phyloP scores from a whole-genome alignment of 1,140 invertebrate genomes.

The Saccostrea cuccullata region DNA sequence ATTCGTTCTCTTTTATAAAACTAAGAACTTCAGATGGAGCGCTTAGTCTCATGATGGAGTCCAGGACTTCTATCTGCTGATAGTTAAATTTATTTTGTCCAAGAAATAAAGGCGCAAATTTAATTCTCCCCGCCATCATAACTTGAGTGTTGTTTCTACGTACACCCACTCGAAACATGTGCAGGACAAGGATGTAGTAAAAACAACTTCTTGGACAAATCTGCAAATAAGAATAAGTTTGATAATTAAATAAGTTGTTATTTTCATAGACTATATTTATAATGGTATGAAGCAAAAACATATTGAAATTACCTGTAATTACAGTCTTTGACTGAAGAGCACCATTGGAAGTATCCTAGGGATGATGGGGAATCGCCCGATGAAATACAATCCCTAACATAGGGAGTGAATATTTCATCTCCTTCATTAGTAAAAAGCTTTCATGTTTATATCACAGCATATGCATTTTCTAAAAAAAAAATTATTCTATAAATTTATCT shows the following conservation, averaged over 20 bases:
- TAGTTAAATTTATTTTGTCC: constrained; percentile 28
- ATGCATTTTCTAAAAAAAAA: not conserved
- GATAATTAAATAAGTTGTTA: no score
- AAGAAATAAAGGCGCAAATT: constrained; percentile 41
- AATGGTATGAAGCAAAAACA: no score
- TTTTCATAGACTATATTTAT: no score
- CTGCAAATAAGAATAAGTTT: not conserved
- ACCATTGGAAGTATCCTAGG: not conserved
- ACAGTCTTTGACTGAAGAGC: not conserved
- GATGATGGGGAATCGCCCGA: not conserved
- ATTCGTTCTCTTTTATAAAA: no score
- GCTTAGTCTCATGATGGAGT: constrained; percentile 29
- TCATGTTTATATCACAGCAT: not conserved
- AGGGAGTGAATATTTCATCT: constrained; percentile 3
- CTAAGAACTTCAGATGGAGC: not conserved
- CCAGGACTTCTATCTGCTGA: constrained; percentile 33
- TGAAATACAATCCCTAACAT: not conserved
- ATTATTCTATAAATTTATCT: not conserved
- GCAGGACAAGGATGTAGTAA: constrained; percentile 8
- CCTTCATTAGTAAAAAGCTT: not conserved
- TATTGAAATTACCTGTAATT: not conserved
- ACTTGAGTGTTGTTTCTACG: constrained; percentile 44
- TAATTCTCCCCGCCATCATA: constrained; percentile 18
- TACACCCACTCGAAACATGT: constrained; percentile 36
- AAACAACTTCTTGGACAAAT: not conserved